Evolutionary conservation across 2,113 vertebrate genomes (phyloP).

Genomic region (Indicator maculatus): DNA sequence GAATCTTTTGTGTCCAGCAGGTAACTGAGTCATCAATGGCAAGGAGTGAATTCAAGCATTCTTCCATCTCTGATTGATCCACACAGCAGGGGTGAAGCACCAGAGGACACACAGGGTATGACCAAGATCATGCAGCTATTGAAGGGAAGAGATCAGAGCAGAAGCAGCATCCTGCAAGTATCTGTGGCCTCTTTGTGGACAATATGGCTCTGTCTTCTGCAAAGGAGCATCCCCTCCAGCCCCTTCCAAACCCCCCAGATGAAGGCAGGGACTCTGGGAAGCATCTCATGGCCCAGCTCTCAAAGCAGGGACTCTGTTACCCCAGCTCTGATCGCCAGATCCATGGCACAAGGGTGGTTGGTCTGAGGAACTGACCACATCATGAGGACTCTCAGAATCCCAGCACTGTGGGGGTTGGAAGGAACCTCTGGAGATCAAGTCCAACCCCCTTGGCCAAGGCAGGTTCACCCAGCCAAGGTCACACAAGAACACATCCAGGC

Average conservation of each 20-base stretch:
- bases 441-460: no score
- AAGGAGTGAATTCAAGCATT: background rate
- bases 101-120: background rate
- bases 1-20: background rate
- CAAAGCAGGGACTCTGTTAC: background rate
- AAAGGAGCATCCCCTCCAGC: background rate
- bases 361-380: background rate
- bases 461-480: no score
- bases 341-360: background rate
- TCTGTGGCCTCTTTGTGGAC: background rate
- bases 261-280: background rate
- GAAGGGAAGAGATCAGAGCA: constrained; percentile 24
- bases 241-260: accelerated
- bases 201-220: constrained; percentile 26
- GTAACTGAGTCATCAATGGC: accelerated
- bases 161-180: background rate
- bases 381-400: background rate
- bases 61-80: background rate
- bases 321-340: accelerated
- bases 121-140: constrained; percentile 31
- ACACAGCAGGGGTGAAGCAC: background rate
- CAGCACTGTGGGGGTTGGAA: no score
- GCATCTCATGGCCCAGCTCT: background rate
- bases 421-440: no score
- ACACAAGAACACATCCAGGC: no score